Conservation (phyloP, 2,888 invertebrate genomes). For the Epirrita christyi region DNA sequence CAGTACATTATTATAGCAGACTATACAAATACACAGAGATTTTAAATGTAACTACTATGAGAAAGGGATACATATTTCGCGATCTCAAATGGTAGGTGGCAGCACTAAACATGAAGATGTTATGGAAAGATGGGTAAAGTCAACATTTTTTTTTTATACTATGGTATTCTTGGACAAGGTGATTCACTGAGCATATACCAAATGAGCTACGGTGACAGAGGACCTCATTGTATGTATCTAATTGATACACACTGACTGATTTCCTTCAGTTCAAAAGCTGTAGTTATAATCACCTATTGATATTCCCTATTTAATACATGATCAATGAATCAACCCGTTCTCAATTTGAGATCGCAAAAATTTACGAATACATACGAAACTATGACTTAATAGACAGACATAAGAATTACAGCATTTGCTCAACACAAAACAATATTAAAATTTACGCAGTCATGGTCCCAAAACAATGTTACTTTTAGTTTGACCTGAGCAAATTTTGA, state of each 20-base stretch:
- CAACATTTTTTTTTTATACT: too few relatives aligned
- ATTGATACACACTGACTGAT: too few relatives aligned
- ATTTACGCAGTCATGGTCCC: slow-evolving; percentile 62
- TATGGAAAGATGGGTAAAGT: too few relatives aligned
- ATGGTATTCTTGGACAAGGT: too few relatives aligned
- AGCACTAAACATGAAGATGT: too few relatives aligned
- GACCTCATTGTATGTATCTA: too few relatives aligned
- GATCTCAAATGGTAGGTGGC: slow-evolving; percentile 15
- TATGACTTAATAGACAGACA: slow-evolving; percentile 15
- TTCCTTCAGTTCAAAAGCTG: too few relatives aligned
- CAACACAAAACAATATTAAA: slow-evolving; percentile 39
- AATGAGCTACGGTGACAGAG: too few relatives aligned
- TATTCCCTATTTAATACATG: too few relatives aligned
- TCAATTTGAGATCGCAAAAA: slow-evolving; percentile 16
- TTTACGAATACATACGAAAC: slow-evolving; percentile 6
- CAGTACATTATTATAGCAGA: slow-evolving; percentile 68
- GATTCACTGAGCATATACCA: too few relatives aligned
- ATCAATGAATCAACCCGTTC: too few relatives aligned
- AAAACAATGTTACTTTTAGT: slow-evolving; percentile 47
- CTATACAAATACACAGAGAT: slow-evolving; percentile 57
- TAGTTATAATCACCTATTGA: too few relatives aligned
- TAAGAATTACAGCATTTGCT: slow-evolving; percentile 20
- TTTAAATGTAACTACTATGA: slow-evolving; percentile 30
- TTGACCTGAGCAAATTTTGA: slow-evolving; percentile 13
- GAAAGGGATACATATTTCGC: slow-evolving; percentile 11